Evolutionary conservation across 2,113 vertebrate genomes (phyloP), one percentile per base, ranked within the genome.

Genomic region (Pseudorhombus dupliciocellatus): DNA sequence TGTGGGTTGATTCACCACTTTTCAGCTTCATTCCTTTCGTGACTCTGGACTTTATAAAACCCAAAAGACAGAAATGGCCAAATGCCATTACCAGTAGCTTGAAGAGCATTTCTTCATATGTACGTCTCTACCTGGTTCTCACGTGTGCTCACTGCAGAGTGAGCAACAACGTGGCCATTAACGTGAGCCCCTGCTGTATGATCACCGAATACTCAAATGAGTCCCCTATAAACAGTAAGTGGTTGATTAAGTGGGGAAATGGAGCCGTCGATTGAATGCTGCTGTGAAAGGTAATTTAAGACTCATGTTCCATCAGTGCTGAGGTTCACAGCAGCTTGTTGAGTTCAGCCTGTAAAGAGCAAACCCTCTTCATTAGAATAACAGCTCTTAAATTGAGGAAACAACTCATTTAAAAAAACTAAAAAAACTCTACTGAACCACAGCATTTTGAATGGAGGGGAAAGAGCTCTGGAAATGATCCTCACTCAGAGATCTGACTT

Each of bases 241-340:
- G 65, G 79, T 48, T 26, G 54, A 72, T 73, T 72, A 81, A 67
- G 34, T 50, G 70, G 44, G 75, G 62, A 84, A 81, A 85, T 83
- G 30, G 21, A 63, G 66, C 54, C 1, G 53, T 75, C 58, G 52
- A 28, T 79, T 63, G 31, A 75, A 52, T 63, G 70, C 70, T 76
- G 73, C 55, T 44, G 40, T 70, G 51, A 66, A 52, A 73, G 42
- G 0, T 48, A 42, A 40, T 60, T 48, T 31, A 57, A 10, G 12
- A 54, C 26, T 4, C 18, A 4, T n/a, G 5, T 58, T 31, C 63
- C 50, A 9, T 34, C 70, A 51, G 20, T 21, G 22, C 24, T 30
- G 30, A 75, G 48, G 22, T 48, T 65, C 34, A 65, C 56, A 58
- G 42, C 50, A 64, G 30, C 66, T 66, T 37, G n/a, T 25, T 42